Conservation (phyloP, 2,113 vertebrate genomes). For the Xiphias gladius region DNA sequence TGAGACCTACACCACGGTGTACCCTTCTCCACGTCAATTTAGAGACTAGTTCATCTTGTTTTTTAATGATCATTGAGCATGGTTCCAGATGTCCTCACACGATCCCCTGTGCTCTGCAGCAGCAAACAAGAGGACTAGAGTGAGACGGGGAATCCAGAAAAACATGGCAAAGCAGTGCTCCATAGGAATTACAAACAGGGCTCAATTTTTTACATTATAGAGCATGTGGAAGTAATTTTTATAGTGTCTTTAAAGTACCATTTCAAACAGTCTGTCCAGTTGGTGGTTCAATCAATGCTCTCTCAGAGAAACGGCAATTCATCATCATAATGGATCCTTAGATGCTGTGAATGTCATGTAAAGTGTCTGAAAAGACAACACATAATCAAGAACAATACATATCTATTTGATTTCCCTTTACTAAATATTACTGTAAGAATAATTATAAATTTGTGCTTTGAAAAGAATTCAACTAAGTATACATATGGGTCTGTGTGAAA, state of each 20-base stretch:
- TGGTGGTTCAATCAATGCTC: conserved; percentile 66
- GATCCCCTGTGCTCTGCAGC: conserved; percentile 47
- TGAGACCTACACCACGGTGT: conserved; percentile 62
- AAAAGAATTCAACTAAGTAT: conserved; percentile 4
- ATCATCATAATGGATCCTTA: conserved; percentile 68
- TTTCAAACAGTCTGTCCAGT: conserved; percentile 75
- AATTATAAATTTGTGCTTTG: conserved; percentile 15
- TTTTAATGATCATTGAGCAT: conserved; percentile 81
- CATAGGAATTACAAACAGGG: conserved; percentile 70
- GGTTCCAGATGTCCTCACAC: conserved; percentile 81
- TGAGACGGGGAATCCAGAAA: conserved; percentile 50
- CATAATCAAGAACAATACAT: conserved; percentile 36
- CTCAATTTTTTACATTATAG: conserved; percentile 67
- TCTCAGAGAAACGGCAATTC: conserved; percentile 60
- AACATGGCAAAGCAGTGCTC: conserved; percentile 42
- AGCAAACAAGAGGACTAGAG: conserved; percentile 60
- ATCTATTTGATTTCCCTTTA: conserved; percentile 31
- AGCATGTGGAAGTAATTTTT: conserved; percentile 78
- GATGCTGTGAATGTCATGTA: conserved; percentile 52
- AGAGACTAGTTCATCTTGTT: conserved; percentile 71
- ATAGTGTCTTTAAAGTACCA: conserved; percentile 68
- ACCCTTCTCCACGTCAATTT: conserved; percentile 61
- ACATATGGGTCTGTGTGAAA: conserved; percentile 25
- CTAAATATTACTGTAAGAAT: neutral
- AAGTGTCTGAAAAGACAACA: conserved; percentile 54